A percentile compares a stretch with the other conserved stretches of the same genome.
Evolutionary conservation across 2,888 invertebrate species (phyloP).

Genomic region (Panopea generosa): DNA sequence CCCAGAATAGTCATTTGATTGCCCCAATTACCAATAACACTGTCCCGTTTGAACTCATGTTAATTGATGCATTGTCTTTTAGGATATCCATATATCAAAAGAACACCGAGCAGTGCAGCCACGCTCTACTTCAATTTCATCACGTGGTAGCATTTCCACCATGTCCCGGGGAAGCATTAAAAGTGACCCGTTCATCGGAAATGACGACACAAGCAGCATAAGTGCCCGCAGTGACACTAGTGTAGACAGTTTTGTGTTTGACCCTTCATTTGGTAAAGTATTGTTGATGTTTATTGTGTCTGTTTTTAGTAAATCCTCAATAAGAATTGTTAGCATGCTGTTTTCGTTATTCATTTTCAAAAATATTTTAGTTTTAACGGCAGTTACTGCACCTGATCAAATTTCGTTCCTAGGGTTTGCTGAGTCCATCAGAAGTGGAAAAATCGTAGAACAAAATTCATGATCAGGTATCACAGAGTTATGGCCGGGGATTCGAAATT

Average conservation of each 20-base stretch:
- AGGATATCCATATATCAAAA: conserved; percentile 77
- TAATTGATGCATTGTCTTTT: no score
- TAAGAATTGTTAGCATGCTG: neutral
- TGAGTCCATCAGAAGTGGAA: no score
- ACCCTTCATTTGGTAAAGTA: conserved; percentile 77
- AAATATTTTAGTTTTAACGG: no score
- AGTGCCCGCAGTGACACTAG: conserved; percentile 80
- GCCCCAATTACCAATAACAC: no score
- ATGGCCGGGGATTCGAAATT: no score
- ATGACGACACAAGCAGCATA: conserved; percentile 80
- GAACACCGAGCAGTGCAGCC: conserved; percentile 77
- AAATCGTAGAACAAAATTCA: no score
- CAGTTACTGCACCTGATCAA: no score
- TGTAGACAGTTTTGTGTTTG: conserved; percentile 78
- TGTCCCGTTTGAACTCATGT: no score
- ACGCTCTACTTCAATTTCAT: conserved; percentile 71
- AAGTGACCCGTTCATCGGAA: conserved; percentile 73
- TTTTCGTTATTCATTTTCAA: neutral
- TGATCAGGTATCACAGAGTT: no score
- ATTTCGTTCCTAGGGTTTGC: no score
- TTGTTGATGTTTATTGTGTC: neutral
- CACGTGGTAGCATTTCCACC: conserved; percentile 72
- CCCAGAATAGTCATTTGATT: no score
- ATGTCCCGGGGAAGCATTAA: conserved; percentile 76
- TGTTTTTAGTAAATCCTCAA: neutral